Evolutionary conservation across 2,113 vertebrate species (phyloP).

Genomic region (Periophthalmodon schlosseri): DNA sequence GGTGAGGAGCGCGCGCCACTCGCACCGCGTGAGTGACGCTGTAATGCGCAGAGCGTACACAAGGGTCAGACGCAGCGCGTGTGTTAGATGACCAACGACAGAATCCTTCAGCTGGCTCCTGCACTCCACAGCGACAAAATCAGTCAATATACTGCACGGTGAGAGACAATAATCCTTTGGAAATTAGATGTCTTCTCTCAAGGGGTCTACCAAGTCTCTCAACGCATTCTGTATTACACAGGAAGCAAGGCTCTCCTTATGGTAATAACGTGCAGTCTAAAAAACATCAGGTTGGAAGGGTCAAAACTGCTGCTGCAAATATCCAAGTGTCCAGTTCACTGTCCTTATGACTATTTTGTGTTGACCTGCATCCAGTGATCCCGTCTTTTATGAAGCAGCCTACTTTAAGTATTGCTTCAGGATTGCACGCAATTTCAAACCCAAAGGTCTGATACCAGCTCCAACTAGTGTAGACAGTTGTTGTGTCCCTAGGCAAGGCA

Average conservation of each 20-base stretch:
- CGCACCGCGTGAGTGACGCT: slow-evolving; percentile 40
- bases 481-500: too few relatives aligned
- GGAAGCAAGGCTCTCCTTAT: background rate
- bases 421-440: too few relatives aligned
- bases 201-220: background rate
- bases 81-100: background rate
- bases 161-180: background rate
- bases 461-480: too few relatives aligned
- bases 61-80: slow-evolving; percentile 11
- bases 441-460: too few relatives aligned
- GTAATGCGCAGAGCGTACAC: background rate
- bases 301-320: background rate
- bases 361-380: too few relatives aligned
- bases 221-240: background rate
- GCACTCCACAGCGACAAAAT: background rate
- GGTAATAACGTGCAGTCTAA: background rate
- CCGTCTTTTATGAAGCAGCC: too few relatives aligned
- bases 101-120: background rate
- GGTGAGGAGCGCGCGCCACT: slow-evolving; percentile 11
- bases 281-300: background rate
- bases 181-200: background rate
- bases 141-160: background rate
- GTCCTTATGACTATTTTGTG: too few relatives aligned
- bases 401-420: too few relatives aligned
- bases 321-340: background rate